Evolutionary conservation across 2,888 invertebrate species (phyloP).

Genomic region (Frankliniella fusca): DNA sequence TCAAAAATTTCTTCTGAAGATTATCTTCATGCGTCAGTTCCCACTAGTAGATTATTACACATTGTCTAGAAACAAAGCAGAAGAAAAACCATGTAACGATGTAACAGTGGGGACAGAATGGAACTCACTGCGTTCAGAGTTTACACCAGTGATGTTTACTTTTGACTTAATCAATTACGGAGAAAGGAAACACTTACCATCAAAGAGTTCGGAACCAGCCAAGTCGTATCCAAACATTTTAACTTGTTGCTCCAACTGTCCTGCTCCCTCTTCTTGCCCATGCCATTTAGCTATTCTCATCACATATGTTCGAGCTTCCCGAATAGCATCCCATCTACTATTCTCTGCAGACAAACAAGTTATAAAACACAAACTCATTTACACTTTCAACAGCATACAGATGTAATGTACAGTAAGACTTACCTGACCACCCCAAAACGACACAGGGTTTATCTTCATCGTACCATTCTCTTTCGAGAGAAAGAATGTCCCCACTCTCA

Average conservation of each 20-base stretch:
- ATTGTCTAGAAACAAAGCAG: neutral
- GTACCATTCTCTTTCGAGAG: neutral
- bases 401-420: neutral
- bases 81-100: neutral
- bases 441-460: neutral
- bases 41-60: neutral
- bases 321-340: neutral
- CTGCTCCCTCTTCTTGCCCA: neutral
- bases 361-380: neutral
- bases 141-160: neutral
- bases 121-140: too few relatives aligned
- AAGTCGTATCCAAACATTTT: neutral
- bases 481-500: neutral
- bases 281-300: neutral
- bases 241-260: neutral
- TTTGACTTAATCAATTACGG: neutral
- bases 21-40: neutral
- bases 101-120: too few relatives aligned
- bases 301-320: neutral
- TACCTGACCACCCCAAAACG: neutral
- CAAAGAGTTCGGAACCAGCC: neutral
- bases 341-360: neutral
- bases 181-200: neutral
- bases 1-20: neutral
- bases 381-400: too few relatives aligned